A percentile compares a stretch with the other conserved stretches of the same genome.
phyloP scores from a whole-genome alignment of 2,797 vertebrate genomes.

The Orientallactaga sibirica region DNA sequence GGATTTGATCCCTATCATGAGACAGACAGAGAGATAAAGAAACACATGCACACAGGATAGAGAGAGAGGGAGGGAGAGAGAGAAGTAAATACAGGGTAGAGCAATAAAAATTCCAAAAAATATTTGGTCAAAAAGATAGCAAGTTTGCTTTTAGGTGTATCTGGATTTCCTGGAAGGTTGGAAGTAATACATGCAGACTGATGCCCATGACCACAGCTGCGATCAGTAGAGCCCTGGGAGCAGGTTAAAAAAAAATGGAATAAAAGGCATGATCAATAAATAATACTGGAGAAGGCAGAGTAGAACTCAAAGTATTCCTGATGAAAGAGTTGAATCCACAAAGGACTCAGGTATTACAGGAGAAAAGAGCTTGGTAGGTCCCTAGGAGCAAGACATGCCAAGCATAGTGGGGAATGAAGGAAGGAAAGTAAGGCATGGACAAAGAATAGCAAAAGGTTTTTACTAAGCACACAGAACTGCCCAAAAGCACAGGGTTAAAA shows the following conservation, averaged over 20 bases:
- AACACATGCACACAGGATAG: too few relatives aligned
- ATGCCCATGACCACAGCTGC: background rate
- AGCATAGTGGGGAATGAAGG: background rate
- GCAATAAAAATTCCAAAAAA: constrained; percentile 27
- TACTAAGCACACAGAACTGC: too few relatives aligned
- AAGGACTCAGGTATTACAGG: background rate
- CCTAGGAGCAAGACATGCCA: background rate
- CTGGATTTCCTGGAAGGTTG: background rate
- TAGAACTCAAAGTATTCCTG: background rate
- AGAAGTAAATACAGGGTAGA: background rate
- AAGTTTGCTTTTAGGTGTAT: background rate
- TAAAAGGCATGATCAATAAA: background rate
- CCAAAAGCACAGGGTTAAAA: background rate
- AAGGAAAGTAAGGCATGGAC: background rate
- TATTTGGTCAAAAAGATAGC: background rate
- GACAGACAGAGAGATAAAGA: background rate
- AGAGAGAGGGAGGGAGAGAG: background rate
- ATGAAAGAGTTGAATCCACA: background rate
- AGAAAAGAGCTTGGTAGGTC: background rate
- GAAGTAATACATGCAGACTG: background rate
- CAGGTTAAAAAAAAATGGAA: background rate
- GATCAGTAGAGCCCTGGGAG: background rate
- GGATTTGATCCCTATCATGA: background rate
- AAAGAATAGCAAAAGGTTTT: background rate
- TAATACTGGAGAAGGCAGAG: background rate